Base-by-base conservation (phyloP, 2,113 vertebrate genomes). In the Miniopterus natalensis region DNA sequence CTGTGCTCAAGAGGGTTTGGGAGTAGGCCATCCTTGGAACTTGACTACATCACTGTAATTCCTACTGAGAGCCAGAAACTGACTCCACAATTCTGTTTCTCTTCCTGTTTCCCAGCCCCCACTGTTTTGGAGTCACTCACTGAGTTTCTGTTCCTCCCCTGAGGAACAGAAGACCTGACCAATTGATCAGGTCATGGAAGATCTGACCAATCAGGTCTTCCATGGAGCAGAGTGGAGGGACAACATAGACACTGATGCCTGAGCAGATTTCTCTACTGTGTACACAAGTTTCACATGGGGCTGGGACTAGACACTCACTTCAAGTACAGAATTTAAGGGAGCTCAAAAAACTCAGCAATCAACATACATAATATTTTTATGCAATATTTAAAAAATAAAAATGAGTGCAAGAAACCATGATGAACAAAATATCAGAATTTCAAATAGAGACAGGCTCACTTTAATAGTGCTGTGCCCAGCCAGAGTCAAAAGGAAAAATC, bases 381-480 rank as follows among this genome's bases (percentile, higher is more conserved):
- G 23, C 36, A 94, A 18, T 85, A 49, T 74, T 95, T 92, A 53
- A 90, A 59, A 94, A 95, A 79, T 84, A 78, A 90, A 94, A 92
- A n/a, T 29, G 6, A 93, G 77, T 92, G 9, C 23, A 93, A 70
- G 91, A 95, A 92, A 57, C 17, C 25, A 15, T 6, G 3, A 10
- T 88, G 53, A 90, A 81, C 20, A 95, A 61, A 88, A 81, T 88
- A 55, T 25, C 53, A 77, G 42, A 90, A 78, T 87, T 92, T 83
- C 83, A 61, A 77, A 77, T 59, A 65, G 51, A 70, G 53, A 68
- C 42, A 68, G 5, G 21, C 9, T 80, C 77, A 85, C 25, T 91
- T 94, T 61, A 81, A 81, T 27, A 40, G 20, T 57, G 31, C 29
- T 90, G 31, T 70, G 36, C 25, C 31, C 70, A 84, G 75, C 57